Percentiles rank a stretch among this genome's conserved stretches.
Conservation (phyloP, 2,888 invertebrate genomes). For the Atethmia centrago region DNA sequence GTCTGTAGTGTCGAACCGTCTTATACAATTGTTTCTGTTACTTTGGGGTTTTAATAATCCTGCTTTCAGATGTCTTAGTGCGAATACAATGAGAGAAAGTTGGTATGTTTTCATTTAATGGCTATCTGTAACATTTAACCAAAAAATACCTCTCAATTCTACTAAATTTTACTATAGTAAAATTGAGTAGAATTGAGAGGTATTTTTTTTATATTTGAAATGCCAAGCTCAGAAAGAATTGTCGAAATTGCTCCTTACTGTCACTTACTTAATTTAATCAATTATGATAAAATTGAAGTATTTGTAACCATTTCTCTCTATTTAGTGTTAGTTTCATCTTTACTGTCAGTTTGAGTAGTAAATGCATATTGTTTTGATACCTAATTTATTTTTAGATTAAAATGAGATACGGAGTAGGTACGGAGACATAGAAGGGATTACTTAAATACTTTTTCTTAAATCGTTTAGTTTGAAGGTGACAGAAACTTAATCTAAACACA, state of each 20-base stretch:
- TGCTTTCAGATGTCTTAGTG: not conserved
- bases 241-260: conserved; percentile 1
- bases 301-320: conserved; percentile 16
- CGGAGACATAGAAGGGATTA: not conserved
- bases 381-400: not conserved
- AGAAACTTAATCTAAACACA: not conserved
- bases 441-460: not conserved
- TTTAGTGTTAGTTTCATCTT: not conserved
- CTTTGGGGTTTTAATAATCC: conserved; percentile 4
- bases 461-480: not conserved
- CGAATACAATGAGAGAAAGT: not conserved
- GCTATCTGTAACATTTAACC: too few species aligned
- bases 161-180: too few species aligned
- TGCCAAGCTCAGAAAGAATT: not conserved
- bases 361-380: not conserved
- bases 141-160: too few species aligned
- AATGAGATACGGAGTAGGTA: conserved; percentile 41
- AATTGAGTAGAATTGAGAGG: too few species aligned
- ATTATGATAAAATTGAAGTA: conserved; percentile 8
- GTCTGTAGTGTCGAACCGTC: conserved; percentile 5
- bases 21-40: conserved; percentile 8
- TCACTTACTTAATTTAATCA: not conserved
- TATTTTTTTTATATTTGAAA: not conserved
- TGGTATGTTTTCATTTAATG: not conserved
- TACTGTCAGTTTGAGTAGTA: not conserved